A percentile compares a stretch with the other conserved stretches of the same genome.
Conservation (phyloP, 2,797 vertebrate species). For the Nasua narica region DNA sequence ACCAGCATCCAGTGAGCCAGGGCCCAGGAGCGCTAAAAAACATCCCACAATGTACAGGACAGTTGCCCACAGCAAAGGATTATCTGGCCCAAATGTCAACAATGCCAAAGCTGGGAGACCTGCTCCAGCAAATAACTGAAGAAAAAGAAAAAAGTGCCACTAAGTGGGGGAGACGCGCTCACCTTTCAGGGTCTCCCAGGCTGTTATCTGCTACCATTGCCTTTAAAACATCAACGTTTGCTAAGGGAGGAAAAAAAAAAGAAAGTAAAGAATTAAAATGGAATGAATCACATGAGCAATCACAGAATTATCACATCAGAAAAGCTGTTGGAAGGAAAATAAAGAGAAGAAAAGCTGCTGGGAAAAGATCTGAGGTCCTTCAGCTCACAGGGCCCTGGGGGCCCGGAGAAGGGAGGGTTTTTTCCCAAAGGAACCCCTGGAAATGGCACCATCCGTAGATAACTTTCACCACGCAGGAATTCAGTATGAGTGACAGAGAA, state of each 20-base stretch:
- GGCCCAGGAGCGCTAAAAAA: background rate
- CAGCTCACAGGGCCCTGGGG: background rate
- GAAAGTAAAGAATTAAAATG: slow-evolving; percentile 36
- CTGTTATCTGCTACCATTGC: slow-evolving; percentile 94
- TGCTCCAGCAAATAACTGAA: fast-evolving
- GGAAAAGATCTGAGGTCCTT: background rate
- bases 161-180: slow-evolving; percentile 70
- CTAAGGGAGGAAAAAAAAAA: slow-evolving; percentile 81
- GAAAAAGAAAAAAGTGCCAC: background rate
- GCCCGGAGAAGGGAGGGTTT: background rate
- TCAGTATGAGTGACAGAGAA: background rate
- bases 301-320: background rate
- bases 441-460: background rate
- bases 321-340: background rate
- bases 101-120: background rate
- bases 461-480: fast-evolving
- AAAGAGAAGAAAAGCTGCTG: background rate
- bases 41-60: background rate
- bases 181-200: slow-evolving; percentile 92
- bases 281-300: background rate
- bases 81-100: background rate
- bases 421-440: background rate
- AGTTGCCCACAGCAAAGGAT: background rate
- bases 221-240: slow-evolving; percentile 94
- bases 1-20: background rate